phyloP scores from a whole-genome alignment of 2,797 vertebrate genomes.

The Apodemus agrarius region DNA sequence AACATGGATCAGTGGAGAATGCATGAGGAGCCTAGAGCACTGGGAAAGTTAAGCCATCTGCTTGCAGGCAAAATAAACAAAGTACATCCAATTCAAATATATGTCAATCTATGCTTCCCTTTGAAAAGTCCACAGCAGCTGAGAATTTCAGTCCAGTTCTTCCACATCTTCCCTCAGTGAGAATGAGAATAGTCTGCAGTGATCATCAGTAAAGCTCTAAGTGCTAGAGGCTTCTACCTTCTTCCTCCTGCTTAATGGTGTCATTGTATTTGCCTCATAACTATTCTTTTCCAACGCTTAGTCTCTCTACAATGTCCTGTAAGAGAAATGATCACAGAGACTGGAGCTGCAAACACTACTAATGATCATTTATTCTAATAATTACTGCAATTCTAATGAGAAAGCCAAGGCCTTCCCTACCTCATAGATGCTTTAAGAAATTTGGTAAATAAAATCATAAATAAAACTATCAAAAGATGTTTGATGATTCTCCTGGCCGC shows the following conservation, averaged over 20 bases:
- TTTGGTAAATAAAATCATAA: conserved; percentile 33
- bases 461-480: conserved; percentile 7
- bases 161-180: not conserved
- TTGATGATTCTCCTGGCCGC: not conserved
- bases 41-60: conserved; percentile 5
- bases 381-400: not conserved
- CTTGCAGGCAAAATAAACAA: not conserved
- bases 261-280: not conserved
- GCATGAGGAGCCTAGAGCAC: not conserved
- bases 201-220: not conserved
- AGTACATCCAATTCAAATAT: not conserved
- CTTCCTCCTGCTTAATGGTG: not conserved
- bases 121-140: not conserved
- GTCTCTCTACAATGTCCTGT: not conserved
- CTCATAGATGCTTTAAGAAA: conserved; percentile 33
- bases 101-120: not conserved
- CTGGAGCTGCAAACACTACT: not conserved
- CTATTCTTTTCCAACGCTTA: not conserved
- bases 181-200: not conserved
- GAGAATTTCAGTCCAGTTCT: not conserved
- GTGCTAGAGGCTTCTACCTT: not conserved
- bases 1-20: conserved; percentile 20
- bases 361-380: conserved; percentile 31
- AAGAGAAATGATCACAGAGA: not conserved
- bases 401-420: not conserved